A percentile compares a stretch with the other conserved stretches of the same genome.
These are phyloP conservation scores for Accipiter virgatus DNA, from an alignment of 2,113 vertebrate genomes.

Conservation along the genomic window DNA sequence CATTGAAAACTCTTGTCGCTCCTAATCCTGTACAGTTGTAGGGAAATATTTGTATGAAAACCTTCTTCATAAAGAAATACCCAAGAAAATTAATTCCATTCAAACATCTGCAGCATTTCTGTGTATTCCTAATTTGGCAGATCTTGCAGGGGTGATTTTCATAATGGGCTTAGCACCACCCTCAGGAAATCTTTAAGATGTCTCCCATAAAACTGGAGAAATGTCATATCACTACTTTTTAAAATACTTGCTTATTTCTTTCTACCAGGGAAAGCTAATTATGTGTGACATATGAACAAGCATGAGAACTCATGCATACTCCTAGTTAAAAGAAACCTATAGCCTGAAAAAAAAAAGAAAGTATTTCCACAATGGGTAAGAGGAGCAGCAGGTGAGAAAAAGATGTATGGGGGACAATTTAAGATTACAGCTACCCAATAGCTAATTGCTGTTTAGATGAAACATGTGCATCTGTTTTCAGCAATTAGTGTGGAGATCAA, in stretches of 20 bases:
- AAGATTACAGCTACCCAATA: slow-evolving; percentile 8
- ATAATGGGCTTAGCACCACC: slow-evolving; percentile 35
- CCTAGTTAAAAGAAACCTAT: neutral
- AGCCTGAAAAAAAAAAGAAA: neutral
- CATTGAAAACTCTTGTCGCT: neutral
- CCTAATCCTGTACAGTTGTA: neutral
- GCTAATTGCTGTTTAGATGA: slow-evolving; percentile 48
- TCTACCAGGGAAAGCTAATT: neutral
- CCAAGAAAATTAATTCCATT: neutral
- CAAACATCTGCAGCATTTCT: neutral
- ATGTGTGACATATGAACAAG: neutral
- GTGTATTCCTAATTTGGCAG: neutral
- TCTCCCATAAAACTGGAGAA: neutral
- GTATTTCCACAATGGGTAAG: neutral
- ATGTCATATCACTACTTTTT: neutral
- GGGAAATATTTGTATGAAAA: neutral
- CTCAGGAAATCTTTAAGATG: slow-evolving; percentile 32
- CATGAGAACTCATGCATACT: neutral
- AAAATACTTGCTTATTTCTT: neutral
- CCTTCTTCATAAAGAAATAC: neutral
- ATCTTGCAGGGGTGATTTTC: slow-evolving; percentile 1
- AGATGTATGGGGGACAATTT: neutral
- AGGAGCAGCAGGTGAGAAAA: slow-evolving; percentile 53
- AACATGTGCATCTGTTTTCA: slow-evolving; percentile 57
- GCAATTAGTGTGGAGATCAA: slow-evolving; percentile 57